Evolutionary conservation across 2,888 invertebrate genomes (phyloP).

Genomic region (Bellardia bayeri): DNA sequence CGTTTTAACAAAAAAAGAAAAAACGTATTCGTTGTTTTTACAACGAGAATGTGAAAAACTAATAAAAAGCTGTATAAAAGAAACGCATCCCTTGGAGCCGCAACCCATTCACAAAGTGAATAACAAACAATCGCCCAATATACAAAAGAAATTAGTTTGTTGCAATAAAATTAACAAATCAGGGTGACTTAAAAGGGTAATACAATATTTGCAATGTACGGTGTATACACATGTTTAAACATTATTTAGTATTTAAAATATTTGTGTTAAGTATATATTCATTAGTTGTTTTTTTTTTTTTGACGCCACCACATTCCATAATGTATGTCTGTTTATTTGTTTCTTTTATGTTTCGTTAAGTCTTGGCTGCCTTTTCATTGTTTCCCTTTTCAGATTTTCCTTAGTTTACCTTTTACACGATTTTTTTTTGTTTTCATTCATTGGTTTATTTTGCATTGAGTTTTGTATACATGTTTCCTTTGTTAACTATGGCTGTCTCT

Average conservation of each 20-base stretch:
- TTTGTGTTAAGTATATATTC: background rate
- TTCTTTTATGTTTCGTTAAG: slow-evolving; percentile 41
- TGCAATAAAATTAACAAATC: background rate
- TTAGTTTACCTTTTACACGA: slow-evolving; percentile 37
- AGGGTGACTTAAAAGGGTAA: slow-evolving; percentile 54
- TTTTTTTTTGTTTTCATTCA: slow-evolving; percentile 68
- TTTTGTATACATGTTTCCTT: slow-evolving; percentile 61
- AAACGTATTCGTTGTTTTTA: slow-evolving; percentile 56
- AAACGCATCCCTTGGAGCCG: slow-evolving; percentile 62
- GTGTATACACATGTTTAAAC: background rate
- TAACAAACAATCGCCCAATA: slow-evolving; percentile 53
- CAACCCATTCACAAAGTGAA: slow-evolving; percentile 49
- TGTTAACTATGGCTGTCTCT: slow-evolving; percentile 38
- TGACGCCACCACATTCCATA: slow-evolving; percentile 77
- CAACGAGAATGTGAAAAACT: slow-evolving; percentile 56
- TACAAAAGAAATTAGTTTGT: slow-evolving; percentile 52
- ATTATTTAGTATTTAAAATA: background rate
- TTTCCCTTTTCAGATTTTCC: slow-evolving; percentile 44
- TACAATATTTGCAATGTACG: background rate
- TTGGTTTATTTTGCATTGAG: slow-evolving; percentile 66
- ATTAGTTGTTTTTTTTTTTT: slow-evolving; percentile 40
- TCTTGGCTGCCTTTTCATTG: slow-evolving; percentile 53
- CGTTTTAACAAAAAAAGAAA: slow-evolving; percentile 48
- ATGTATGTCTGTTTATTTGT: slow-evolving; percentile 28
- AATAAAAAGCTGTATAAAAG: slow-evolving; percentile 51